Evolutionary conservation across 2,113 vertebrate genomes (phyloP), one percentile per base, ranked within the genome.

Genomic region (Vanacampus margaritifer): DNA sequence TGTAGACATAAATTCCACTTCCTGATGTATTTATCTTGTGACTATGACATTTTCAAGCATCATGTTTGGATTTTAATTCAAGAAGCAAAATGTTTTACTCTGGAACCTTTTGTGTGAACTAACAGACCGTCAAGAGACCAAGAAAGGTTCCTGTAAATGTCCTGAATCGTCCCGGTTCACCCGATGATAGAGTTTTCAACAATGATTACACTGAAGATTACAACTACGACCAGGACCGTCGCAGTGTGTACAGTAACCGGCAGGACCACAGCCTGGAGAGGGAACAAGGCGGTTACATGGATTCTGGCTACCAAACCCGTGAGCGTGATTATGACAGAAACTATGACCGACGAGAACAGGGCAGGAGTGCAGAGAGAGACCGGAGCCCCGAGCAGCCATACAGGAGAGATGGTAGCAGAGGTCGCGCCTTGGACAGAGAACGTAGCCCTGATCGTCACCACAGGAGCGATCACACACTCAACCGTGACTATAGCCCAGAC

Each of bases 91-190:
- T 16, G 32, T 57, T 17, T 17, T 10, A 56, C 24, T 28, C 13
- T 39, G 23, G 23, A 50, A 48, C 11, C 37, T 43, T 81, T 37
- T 81, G 0, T 26, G n/a, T 62, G 6, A 16, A 43, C n/a, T 75
- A 37, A 77, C 84, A 99, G 96, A 91, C 92, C 0, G 94, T 99
- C 58, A 99, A 99, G 83, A 91, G 97, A 70, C 90, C 94, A 11
- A 86, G 93, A 72, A 95, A 93, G 69, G 92, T 97, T 26, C 95
- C 94, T 1, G 70, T 93, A 54, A 84, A 89, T 12, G 16, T 81
- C 0, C 0, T 87, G 67, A 94, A 92, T 65, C 91, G 91, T 16
- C 91, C 92, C 1, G 92, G 93, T 0, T 92, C 94, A 0, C 87
- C 90, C 4, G 92, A 93, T 0, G 93, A 93, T 76, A 87, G 92